A percentile compares a stretch with the other conserved stretches of the same genome.
These are phyloP conservation scores for Labeo calbasu DNA, from an alignment of 2,797 vertebrate species.

Conservation along the genomic window DNA sequence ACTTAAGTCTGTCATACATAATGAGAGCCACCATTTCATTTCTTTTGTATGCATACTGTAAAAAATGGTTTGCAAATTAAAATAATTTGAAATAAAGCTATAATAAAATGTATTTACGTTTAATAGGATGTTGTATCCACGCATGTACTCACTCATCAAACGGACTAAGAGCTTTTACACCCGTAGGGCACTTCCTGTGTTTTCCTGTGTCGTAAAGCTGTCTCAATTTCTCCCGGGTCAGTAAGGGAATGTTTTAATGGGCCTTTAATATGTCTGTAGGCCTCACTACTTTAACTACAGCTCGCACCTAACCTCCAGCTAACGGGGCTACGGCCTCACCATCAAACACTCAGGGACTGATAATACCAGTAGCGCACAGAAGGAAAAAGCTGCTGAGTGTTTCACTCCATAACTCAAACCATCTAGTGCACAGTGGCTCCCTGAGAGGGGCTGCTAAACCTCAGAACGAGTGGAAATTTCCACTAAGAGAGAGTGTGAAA, in stretches of 20 bases:
- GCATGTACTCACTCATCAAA: constrained; percentile 27
- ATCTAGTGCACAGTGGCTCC: constrained; percentile 2
- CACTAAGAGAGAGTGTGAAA: constrained; percentile 32
- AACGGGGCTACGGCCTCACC: neutral
- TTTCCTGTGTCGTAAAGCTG: constrained; percentile 63
- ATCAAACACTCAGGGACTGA: constrained; percentile 53
- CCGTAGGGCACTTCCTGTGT: constrained; percentile 66
- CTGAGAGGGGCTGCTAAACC: constrained; percentile 21
- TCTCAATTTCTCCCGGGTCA: constrained; percentile 44
- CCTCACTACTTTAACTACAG: constrained; percentile 21
- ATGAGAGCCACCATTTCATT: neutral
- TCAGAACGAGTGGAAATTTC: constrained; percentile 58
- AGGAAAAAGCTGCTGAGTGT: constrained; percentile 19
- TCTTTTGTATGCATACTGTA: neutral
- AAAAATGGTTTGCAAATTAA: neutral
- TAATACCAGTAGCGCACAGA: constrained; percentile 9
- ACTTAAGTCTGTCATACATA: neutral
- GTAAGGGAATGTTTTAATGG: constrained; percentile 45
- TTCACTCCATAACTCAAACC: constrained; percentile 35
- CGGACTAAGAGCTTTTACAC: constrained; percentile 61
- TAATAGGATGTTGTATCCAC: neutral
- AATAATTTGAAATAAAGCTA: neutral
- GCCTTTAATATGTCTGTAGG: constrained; percentile 48
- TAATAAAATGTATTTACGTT: neutral
- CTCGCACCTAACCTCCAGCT: constrained; percentile 17